A percentile compares a stretch with the other conserved stretches of the same genome.
These are phyloP conservation scores for Lepidocyrtoides sp. DNA, from an alignment of 2,888 invertebrate genomes.

Conservation along the genomic window DNA sequence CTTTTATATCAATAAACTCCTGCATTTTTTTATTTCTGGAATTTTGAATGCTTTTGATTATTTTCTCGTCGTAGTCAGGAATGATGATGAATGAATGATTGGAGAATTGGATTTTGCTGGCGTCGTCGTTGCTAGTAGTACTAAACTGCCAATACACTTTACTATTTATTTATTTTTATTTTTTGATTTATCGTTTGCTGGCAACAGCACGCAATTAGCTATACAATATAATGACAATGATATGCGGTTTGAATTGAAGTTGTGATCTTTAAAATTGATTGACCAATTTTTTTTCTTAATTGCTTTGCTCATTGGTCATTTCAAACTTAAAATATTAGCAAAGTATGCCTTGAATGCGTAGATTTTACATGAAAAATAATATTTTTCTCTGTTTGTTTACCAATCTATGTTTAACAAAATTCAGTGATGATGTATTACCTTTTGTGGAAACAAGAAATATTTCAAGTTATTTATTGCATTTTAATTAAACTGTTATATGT, in stretches of 20 bases:
- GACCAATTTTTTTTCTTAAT: neutral
- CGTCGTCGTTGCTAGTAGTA: neutral
- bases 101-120: neutral
- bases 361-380: no score
- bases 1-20: no score
- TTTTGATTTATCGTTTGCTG: neutral
- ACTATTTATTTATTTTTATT: neutral
- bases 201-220: neutral
- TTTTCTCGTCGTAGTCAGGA: neutral
- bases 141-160: neutral
- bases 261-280: neutral
- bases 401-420: no score
- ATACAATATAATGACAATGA: neutral
- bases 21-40: neutral
- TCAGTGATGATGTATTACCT: no score
- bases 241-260: slow-evolving; percentile 12
- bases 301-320: no score
- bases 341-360: no score
- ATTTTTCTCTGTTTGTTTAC: no score
- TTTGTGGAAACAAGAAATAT: no score
- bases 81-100: neutral
- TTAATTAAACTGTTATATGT: no score
- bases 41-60: slow-evolving; percentile 21
- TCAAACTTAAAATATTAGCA: no score
- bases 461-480: no score